Percentiles rank a stretch among this genome's conserved stretches.
These are phyloP conservation scores for Gambusia yucatana DNA, from an alignment of 2,797 vertebrate genomes.

Conservation along the genomic window DNA sequence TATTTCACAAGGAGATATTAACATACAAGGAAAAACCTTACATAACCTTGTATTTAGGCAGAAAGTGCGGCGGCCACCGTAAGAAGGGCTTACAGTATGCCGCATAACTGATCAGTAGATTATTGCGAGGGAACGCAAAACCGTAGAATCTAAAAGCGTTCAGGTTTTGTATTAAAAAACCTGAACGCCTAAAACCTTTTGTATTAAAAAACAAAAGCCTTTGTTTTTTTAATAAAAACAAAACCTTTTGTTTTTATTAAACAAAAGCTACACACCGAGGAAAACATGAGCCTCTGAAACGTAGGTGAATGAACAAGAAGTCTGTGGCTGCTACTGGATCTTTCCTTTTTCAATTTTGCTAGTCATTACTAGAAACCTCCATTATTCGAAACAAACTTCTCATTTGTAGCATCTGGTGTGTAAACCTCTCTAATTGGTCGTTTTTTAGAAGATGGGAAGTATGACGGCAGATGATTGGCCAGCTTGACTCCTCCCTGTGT, in stretches of 20 bases:
- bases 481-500: slow-evolving; percentile 42
- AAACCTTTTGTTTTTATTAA: no score
- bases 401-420: slow-evolving; percentile 27
- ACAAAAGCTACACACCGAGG: background rate
- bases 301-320: background rate
- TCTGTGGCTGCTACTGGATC: background rate
- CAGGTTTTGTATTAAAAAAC: background rate
- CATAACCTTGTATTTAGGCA: no score
- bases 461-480: slow-evolving; percentile 55
- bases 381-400: background rate
- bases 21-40: no score
- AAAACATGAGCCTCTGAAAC: background rate
- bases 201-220: no score
- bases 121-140: no score
- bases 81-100: no score
- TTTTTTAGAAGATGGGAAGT: background rate
- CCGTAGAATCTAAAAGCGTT: background rate
- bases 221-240: no score
- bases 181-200: no score
- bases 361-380: slow-evolving; percentile 7
- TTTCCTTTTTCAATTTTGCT: background rate
- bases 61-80: no score
- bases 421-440: slow-evolving; percentile 40
- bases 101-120: no score
- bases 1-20: no score